Evolutionary conservation across 2,888 invertebrate genomes (phyloP).

Genomic region (Leuctra nigra): DNA sequence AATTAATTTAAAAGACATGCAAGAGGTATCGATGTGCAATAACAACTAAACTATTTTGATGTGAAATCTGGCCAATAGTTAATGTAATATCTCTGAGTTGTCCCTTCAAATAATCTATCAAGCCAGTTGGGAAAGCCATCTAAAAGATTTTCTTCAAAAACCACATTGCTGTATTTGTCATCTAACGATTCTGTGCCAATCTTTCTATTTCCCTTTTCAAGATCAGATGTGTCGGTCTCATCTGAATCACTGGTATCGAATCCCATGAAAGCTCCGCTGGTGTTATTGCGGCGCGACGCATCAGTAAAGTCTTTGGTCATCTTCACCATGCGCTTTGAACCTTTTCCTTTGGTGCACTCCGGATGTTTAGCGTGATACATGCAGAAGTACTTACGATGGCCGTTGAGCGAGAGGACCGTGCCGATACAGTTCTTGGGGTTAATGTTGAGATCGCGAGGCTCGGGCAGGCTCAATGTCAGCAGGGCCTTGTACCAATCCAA

Average conservation of each 20-base stretch:
- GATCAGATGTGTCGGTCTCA: slow-evolving; percentile 39
- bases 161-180: slow-evolving; percentile 43
- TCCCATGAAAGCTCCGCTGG: slow-evolving; percentile 71
- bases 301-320: slow-evolving; percentile 45
- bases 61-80: slow-evolving; percentile 98
- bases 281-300: slow-evolving; percentile 4
- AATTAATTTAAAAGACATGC: no score
- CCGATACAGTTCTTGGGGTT: slow-evolving; percentile 97
- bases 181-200: slow-evolving; percentile 36
- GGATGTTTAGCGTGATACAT: slow-evolving; percentile 98
- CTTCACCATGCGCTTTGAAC: slow-evolving; percentile 57
- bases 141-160: slow-evolving; percentile 68
- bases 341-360: slow-evolving; percentile 46
- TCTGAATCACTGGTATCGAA: slow-evolving; percentile 60
- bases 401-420: slow-evolving; percentile 91
- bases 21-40: slow-evolving; percentile 13
- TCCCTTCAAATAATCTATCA: slow-evolving; percentile 93
- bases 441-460: slow-evolving; percentile 74
- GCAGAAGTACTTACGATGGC: slow-evolving; percentile 95
- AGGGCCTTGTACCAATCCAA: slow-evolving; percentile 90
- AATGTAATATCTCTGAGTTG: slow-evolving; percentile 90
- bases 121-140: slow-evolving; percentile 95
- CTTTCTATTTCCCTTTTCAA: slow-evolving; percentile 37
- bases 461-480: slow-evolving; percentile 77
- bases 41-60: slow-evolving; percentile 53